Percentiles rank a stretch among this genome's conserved stretches.
Conservation (phyloP, 2,797 vertebrate species). For the Ibycter americanus region DNA sequence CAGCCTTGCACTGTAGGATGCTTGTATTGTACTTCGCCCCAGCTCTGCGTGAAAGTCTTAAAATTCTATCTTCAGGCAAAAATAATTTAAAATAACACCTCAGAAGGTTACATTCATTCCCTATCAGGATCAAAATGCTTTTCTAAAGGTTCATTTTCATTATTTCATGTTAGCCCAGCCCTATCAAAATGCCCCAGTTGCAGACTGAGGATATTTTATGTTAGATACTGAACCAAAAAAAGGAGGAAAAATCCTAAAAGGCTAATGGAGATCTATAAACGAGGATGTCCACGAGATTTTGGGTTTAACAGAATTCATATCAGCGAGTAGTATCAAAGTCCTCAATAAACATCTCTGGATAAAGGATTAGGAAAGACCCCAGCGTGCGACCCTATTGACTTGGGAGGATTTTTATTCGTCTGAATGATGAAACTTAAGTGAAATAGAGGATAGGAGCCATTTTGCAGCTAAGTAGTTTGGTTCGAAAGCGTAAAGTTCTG, state of each 20-base stretch:
- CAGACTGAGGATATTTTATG: not conserved
- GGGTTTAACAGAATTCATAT: not conserved
- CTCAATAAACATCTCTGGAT: not conserved
- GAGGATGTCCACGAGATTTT: rapidly evolving
- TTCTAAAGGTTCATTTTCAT: not conserved
- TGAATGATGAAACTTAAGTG: not conserved
- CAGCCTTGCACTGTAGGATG: not conserved
- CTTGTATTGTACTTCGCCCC: too few relatives aligned
- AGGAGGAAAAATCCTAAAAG: not conserved
- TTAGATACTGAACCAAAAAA: not conserved
- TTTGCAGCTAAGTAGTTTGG: not conserved
- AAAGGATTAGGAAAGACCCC: not conserved
- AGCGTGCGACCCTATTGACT: not conserved
- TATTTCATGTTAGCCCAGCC: not conserved
- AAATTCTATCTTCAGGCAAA: not conserved
- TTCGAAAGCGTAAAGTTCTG: not conserved
- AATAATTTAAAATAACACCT: not conserved
- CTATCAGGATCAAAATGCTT: not conserved
- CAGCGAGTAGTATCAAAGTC: not conserved
- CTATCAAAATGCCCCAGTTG: not conserved
- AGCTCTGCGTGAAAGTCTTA: not conserved
- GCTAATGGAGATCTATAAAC: not conserved
- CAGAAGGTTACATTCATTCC: not conserved
- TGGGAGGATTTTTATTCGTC: rapidly evolving
- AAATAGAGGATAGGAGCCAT: not conserved